Percentiles rank a stretch among this genome's conserved stretches.
Evolutionary conservation across 2,888 invertebrate genomes (phyloP).

Genomic region (Hydrotaea diabolus): DNA sequence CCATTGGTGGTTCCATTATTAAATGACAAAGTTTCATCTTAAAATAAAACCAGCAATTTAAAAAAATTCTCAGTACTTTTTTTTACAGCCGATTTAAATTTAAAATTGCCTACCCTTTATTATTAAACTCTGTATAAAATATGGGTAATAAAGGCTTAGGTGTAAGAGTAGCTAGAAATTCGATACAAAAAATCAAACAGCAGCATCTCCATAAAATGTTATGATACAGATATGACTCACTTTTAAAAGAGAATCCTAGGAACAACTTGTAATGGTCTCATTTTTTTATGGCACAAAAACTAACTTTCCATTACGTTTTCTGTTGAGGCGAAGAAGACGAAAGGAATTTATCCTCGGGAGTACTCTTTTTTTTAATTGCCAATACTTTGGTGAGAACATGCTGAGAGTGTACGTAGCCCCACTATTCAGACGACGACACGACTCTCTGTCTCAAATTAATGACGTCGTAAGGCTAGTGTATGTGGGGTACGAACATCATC

Average conservation of each 20-base stretch:
- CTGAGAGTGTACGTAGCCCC: neutral
- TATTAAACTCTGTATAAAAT: too few relatives aligned
- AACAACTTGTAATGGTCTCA: neutral
- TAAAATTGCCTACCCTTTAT: too few relatives aligned
- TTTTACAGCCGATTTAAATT: too few relatives aligned
- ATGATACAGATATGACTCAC: conserved; percentile 17
- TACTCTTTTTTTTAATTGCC: neutral
- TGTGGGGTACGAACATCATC: neutral
- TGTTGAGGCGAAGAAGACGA: neutral
- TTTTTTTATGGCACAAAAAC: conserved; percentile 4
- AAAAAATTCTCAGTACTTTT: too few relatives aligned
- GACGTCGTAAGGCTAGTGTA: neutral
- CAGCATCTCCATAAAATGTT: conserved; percentile 17
- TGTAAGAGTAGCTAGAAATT: neutral
- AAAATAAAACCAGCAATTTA: too few relatives aligned
- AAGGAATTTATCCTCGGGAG: neutral
- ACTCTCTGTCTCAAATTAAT: neutral
- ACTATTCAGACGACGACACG: neutral
- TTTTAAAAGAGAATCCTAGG: neutral
- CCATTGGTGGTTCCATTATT: too few relatives aligned
- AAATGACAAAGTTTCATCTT: too few relatives aligned
- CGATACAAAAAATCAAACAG: neutral
- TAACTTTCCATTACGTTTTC: conserved; percentile 21
- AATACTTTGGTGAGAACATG: neutral
- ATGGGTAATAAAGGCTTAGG: too few relatives aligned